Conservation (phyloP, 2,888 invertebrate genomes). For the Dendrolimus pini region DNA sequence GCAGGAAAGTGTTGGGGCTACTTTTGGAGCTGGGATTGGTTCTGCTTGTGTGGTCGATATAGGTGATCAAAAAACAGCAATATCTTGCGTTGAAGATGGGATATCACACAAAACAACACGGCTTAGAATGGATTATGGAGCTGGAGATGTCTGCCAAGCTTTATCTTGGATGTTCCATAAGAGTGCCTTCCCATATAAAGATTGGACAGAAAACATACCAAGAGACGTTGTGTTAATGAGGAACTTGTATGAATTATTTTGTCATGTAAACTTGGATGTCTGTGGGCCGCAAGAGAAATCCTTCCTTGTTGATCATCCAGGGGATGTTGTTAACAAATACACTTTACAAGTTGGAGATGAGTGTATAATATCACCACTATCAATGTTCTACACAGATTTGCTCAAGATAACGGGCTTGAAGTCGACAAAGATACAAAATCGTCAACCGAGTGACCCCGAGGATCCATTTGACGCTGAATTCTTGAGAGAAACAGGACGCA, state of each 20-base stretch:
- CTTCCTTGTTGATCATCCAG: conserved; percentile 84
- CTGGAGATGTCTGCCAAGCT: conserved; percentile 93
- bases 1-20: conserved; percentile 80
- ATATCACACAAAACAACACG: conserved; percentile 93
- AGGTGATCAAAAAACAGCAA: conserved; percentile 96
- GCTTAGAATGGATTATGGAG: conserved; percentile 90
- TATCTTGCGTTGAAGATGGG: conserved; percentile 97
- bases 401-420: conserved; percentile 90
- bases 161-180: conserved; percentile 92
- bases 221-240: conserved; percentile 88
- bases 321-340: conserved; percentile 81
- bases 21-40: conserved; percentile 70
- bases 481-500: conserved; percentile 89
- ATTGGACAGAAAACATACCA: conserved; percentile 83
- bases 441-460: conserved; percentile 86
- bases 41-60: conserved; percentile 97
- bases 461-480: conserved; percentile 97
- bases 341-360: conserved; percentile 93
- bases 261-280: conserved; percentile 93
- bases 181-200: conserved; percentile 92
- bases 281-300: conserved; percentile 92
- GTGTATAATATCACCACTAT: conserved; percentile 92
- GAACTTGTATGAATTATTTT: conserved; percentile 91
- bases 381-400: conserved; percentile 91
- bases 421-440: conserved; percentile 83